Evolutionary conservation across 2,888 invertebrate genomes (phyloP), one percentile per base, ranked within the genome.

Genomic region (Melanargia galathea): DNA sequence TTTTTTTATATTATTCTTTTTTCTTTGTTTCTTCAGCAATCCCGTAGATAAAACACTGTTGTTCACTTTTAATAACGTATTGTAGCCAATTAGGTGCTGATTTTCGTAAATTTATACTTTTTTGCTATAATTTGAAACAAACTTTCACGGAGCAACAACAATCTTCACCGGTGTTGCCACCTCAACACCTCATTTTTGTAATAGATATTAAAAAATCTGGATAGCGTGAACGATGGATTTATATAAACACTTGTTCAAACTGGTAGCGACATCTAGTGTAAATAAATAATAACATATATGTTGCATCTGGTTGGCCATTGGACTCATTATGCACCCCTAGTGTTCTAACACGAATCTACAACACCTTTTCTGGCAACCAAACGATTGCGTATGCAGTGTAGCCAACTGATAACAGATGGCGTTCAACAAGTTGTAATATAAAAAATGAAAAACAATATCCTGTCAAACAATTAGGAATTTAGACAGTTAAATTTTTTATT

Each of bases 301-400:
- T 16, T 49, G n/a, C 2, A 22, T 20, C 1, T 13, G 38, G 40
- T 16, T 43, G 10, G n/a, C n/a, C n/a, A n/a, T n/a, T n/a, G n/a
- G n/a, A n/a, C n/a, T n/a, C 18, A 8, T 7, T 16, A 7, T 0
- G 4, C 62, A 63, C 56, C 65, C 61, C 65, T 67, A 55, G 49
- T 33, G 38, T 8, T 26, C 10, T 33, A 7, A 18, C 30, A 10
- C 26, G 11, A 18, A 51, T 16, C 5, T 51, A 45, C 2, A n/a
- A 18, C n/a, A 5, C 6, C 33, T 11, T 22, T 54, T 33, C 43
- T 35, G 20, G 33, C 33, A 38, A n/a, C 16, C 8, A 5, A 35
- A 57, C 18, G 4, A 54, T n/a, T 18, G 16, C 3, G 18, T 18
- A 30, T 49, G 49, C n/a, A 62, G 49, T 61, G 43, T 40, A 38